Evolutionary conservation across 2,113 vertebrate genomes (phyloP), one percentile per base, ranked within the genome.

Genomic region (Spea bombifrons): DNA sequence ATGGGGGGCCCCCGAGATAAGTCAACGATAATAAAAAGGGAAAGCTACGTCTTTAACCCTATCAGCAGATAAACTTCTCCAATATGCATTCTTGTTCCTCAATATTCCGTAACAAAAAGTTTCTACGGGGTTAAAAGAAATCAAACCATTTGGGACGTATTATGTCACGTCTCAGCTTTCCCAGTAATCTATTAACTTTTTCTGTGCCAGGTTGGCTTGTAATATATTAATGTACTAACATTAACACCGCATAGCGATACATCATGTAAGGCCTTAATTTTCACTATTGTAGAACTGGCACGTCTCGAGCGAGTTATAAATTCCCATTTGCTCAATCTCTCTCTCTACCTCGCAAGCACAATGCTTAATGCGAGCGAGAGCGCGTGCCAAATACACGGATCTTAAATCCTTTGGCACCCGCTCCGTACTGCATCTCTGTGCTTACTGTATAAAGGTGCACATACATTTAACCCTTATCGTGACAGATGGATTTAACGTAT

Each of bases 201-300:
- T 59, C 55, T 59, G 55, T 59, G 55, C 55, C 55, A 59, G 55
- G 15, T 9, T 13, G 55, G 55, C 8, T 59, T 59, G 55, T 59
- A 59, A 59, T 59, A 9, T 59, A 59, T 59, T 59, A 63, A 59
- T 13, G 72, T 49, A 57, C 55, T 59, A 59, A 45, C 57, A 63
- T 46, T 17, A 61, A 59, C 71, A 73, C 15, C 44, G 46, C 72
- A 63, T 61, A 63, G 57, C 46, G 61, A 63, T 73, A 48, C 55
- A 59, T 59, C 55, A 67, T 15, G 66, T 67, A 47, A 15, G 67
- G 46, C 46, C 46, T 68, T 76, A 7, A 71, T 50, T 71, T 71
- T 61, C 46, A 64, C 76, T 76, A 44, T 8, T 66, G 63, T 17
- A 76, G 75, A 59, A 10, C 66, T 78, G 57, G 59, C 68, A 78